Evolutionary conservation across 2,113 vertebrate genomes (phyloP), one percentile per base, ranked within the genome.

Genomic region (Cyanocitta stelleri): DNA sequence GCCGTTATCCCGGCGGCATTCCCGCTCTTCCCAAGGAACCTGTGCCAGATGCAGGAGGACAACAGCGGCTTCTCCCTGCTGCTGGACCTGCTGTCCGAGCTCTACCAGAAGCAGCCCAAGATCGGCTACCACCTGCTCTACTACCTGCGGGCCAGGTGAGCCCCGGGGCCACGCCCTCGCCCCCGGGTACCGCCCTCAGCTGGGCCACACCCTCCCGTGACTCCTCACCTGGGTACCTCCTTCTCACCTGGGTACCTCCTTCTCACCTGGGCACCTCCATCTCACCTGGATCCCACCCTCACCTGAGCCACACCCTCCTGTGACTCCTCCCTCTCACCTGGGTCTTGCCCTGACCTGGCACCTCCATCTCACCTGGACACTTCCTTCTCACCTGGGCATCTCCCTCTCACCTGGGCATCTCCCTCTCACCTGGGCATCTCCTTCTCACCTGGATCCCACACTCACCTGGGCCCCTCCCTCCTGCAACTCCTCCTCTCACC

Each of bases 31-130:
- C 39, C 16, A 13, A 99, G 99, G 97, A 99, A 99, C 97, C 97
- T 99, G 58, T 99, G 99, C 95, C 99, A 99, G 97, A 99, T 99
- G 99, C 99, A 99, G 96, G 99, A 99, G 64, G 99, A 99, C 64
- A 99, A 99, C 91, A 99, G 98, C 0, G 98, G 99, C 11, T 99
- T 99, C 97, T 99, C 99, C 0, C 98, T 99, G 64, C 98, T 99
- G 32, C 97, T 99, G 52, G 99, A 99, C 61, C 98, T 99, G 87
- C 96, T 99, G 7, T 99, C 99, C 0, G 99, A 99, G 94, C 98
- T 99, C 4, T 99, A 99, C 33, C 99, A 99, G 98, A 99, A 99
- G 67, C 99, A 99, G 81, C 99, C 99, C 86, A 99, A 99, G 98
- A 99, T 99, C 0, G 99, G 99, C 1, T 99, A 99, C 87, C 99